Conservation (phyloP, 2,888 invertebrate genomes). For the Sarcophaga variegata region DNA sequence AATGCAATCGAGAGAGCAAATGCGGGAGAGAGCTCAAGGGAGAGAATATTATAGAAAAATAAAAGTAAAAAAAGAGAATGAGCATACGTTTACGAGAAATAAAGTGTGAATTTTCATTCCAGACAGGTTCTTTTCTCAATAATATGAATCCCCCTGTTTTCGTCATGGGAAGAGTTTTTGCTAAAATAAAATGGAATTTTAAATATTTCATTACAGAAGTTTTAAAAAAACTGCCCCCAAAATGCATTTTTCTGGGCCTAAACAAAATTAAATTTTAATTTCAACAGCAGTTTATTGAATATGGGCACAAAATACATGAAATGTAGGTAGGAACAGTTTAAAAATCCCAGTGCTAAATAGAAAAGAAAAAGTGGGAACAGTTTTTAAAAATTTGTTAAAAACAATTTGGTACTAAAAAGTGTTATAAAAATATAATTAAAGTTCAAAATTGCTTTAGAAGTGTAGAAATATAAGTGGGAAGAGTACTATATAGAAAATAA, state of each 20-base stretch:
- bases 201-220: too few species aligned
- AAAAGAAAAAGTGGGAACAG: conserved; percentile 2
- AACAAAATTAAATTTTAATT: too few species aligned
- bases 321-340: too few species aligned
- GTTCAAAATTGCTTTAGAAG: not conserved
- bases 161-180: too few species aligned
- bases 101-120: not conserved
- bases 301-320: too few species aligned
- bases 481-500: too few species aligned
- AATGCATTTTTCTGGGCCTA: not conserved
- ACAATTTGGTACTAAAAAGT: too few species aligned
- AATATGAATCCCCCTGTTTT: not conserved
- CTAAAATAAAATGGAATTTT: too few species aligned
- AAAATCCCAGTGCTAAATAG: too few species aligned
- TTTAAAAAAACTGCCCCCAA: not conserved
- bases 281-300: too few species aligned
- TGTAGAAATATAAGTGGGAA: not conserved
- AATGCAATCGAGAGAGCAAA: not conserved
- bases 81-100: not conserved
- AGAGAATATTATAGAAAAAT: too few species aligned
- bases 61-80: not conserved
- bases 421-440: not conserved
- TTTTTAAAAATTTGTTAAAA: not conserved
- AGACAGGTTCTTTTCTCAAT: not conserved
- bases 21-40: too few species aligned